Evolutionary conservation across 2,888 invertebrate genomes (phyloP).

Genomic region (Atrina japonica): DNA sequence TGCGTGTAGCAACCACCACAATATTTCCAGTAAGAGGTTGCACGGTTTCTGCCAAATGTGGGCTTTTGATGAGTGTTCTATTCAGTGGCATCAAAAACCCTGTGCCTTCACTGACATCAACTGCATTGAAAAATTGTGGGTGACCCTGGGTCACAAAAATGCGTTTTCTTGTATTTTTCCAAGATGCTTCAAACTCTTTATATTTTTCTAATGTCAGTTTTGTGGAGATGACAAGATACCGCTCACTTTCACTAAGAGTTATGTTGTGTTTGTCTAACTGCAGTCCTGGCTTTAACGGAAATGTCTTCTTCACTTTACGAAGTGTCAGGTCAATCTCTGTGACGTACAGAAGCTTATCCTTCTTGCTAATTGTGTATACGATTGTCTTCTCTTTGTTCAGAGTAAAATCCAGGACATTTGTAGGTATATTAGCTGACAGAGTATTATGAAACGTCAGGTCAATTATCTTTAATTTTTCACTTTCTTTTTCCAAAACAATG

Average conservation of each 20-base stretch:
- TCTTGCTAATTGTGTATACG: slow-evolving; percentile 50
- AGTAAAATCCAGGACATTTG: slow-evolving; percentile 54
- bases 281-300: slow-evolving; percentile 56
- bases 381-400: slow-evolving; percentile 46
- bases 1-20: slow-evolving; percentile 60
- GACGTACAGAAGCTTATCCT: slow-evolving; percentile 49
- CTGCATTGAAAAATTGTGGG: slow-evolving; percentile 63
- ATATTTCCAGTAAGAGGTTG: slow-evolving; percentile 59
- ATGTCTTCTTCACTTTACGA: slow-evolving; percentile 52
- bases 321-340: slow-evolving; percentile 55
- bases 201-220: slow-evolving; percentile 61
- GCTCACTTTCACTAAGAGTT: slow-evolving; percentile 55
- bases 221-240: slow-evolving; percentile 60
- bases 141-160: slow-evolving; percentile 61
- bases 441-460: slow-evolving; percentile 43
- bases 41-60: slow-evolving; percentile 61
- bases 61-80: slow-evolving; percentile 67
- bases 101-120: slow-evolving; percentile 60
- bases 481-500: background rate
- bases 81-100: slow-evolving; percentile 61
- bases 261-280: slow-evolving; percentile 54
- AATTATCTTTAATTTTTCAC: slow-evolving; percentile 47
- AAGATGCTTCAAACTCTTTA: slow-evolving; percentile 59
- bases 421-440: slow-evolving; percentile 42
- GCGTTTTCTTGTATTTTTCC: slow-evolving; percentile 55